Evolutionary conservation across 2,888 invertebrate species (phyloP).

Genomic region (Nycteola revayana): DNA sequence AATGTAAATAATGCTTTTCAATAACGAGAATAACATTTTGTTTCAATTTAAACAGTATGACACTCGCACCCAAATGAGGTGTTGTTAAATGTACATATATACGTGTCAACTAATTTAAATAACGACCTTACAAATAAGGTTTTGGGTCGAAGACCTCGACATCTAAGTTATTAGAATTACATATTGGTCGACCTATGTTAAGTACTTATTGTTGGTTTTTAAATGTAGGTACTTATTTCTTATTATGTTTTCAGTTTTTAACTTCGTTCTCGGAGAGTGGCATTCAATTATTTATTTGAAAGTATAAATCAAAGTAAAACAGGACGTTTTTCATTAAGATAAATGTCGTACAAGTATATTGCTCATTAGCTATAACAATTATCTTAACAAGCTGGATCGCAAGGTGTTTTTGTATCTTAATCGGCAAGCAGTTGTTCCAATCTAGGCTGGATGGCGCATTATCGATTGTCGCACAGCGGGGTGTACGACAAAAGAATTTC

Average conservation of each 20-base stretch:
- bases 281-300: slow-evolving; percentile 5
- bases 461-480: slow-evolving; percentile 76
- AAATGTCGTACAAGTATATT: slow-evolving; percentile 8
- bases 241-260: too few species aligned
- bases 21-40: too few species aligned
- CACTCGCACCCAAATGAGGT: slow-evolving; percentile 45
- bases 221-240: too few species aligned
- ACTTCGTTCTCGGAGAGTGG: too few species aligned
- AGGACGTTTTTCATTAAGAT: slow-evolving; percentile 4
- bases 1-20: too few species aligned
- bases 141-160: too few species aligned
- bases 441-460: slow-evolving; percentile 65
- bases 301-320: slow-evolving; percentile 13
- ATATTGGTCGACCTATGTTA: too few species aligned
- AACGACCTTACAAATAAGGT: too few species aligned
- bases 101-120: slow-evolving; percentile 44
- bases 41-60: too few species aligned
- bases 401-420: slow-evolving; percentile 69
- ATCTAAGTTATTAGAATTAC: too few species aligned
- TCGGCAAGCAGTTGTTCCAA: slow-evolving; percentile 59
- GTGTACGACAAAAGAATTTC: slow-evolving; percentile 70
- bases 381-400: slow-evolving; percentile 46
- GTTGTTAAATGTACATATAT: slow-evolving; percentile 54
- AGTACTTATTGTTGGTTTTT: too few species aligned
- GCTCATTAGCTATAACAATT: slow-evolving; percentile 47